Conservation (phyloP, 2,888 invertebrate species). For the Acleris laterana region DNA sequence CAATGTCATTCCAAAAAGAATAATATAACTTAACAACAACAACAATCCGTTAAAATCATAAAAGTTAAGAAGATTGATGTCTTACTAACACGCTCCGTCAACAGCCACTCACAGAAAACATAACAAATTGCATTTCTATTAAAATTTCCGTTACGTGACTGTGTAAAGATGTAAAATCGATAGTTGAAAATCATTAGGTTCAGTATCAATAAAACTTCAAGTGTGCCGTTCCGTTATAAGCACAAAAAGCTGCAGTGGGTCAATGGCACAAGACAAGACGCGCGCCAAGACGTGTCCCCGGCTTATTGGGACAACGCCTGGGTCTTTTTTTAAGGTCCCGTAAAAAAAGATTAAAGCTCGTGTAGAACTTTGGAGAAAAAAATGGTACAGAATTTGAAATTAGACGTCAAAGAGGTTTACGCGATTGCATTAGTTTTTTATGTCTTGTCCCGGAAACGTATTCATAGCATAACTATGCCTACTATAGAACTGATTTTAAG, state of each 20-base stretch:
- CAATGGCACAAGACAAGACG: slow-evolving; percentile 68
- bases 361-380: slow-evolving; percentile 4
- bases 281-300: slow-evolving; percentile 50
- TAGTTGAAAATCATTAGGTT: slow-evolving; percentile 65
- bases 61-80: too few relatives aligned
- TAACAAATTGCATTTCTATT: slow-evolving; percentile 9
- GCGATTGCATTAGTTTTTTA: too few relatives aligned
- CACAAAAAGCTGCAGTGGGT: slow-evolving; percentile 80
- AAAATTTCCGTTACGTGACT: slow-evolving; percentile 32
- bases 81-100: too few relatives aligned
- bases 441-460: too few relatives aligned
- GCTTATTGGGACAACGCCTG: slow-evolving; percentile 48
- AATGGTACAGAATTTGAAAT: too few relatives aligned
- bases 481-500: too few relatives aligned
- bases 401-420: too few relatives aligned
- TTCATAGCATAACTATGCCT: too few relatives aligned
- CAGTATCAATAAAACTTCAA: slow-evolving; percentile 77
- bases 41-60: too few relatives aligned
- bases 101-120: too few relatives aligned
- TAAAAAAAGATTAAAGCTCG: slow-evolving; percentile 34
- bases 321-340: slow-evolving; percentile 46
- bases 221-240: slow-evolving; percentile 78
- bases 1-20: too few relatives aligned
- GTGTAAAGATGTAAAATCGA: slow-evolving; percentile 49
- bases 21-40: too few relatives aligned